Conservation (phyloP, 2,888 invertebrate genomes). For the Hydrotaea cyrtoneurina region DNA sequence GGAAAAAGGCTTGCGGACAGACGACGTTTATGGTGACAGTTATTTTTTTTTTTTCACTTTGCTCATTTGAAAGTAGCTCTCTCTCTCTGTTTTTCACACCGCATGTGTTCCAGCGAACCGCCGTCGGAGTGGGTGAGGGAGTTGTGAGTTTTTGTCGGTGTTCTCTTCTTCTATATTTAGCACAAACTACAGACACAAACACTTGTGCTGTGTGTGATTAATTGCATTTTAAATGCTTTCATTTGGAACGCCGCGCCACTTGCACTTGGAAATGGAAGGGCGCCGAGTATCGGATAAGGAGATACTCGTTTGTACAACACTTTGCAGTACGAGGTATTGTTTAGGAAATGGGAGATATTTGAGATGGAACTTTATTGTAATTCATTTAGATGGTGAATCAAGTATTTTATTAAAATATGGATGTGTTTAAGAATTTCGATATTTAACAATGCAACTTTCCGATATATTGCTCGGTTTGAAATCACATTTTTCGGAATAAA, state of each 20-base stretch:
- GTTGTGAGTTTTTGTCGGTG: constrained; percentile 32
- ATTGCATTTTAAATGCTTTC: constrained; percentile 79
- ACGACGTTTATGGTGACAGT: constrained; percentile 28
- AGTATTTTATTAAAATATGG: not conserved
- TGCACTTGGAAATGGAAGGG: not conserved
- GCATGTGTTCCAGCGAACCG: not conserved
- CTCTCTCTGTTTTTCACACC: not conserved
- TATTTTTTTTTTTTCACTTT: not conserved
- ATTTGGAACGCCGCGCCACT: constrained; percentile 23
- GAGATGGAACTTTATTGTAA: no score
- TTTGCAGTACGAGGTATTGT: no score
- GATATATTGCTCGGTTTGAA: no score
- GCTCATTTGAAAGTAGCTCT: not conserved
- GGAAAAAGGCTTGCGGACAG: not conserved
- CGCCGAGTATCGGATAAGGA: not conserved
- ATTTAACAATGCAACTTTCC: no score
- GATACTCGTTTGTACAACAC: no score
- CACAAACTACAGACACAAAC: constrained; percentile 72
- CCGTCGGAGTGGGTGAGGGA: not conserved
- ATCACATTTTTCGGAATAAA: no score
- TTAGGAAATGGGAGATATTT: not conserved
- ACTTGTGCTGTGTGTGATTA: constrained; percentile 74
- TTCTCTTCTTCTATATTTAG: constrained; percentile 74
- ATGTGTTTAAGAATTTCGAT: no score
- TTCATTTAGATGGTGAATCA: no score